phyloP scores from a whole-genome alignment of 35 echinoderm and acorn worm species.

The Lytechinus pictus region DNA sequence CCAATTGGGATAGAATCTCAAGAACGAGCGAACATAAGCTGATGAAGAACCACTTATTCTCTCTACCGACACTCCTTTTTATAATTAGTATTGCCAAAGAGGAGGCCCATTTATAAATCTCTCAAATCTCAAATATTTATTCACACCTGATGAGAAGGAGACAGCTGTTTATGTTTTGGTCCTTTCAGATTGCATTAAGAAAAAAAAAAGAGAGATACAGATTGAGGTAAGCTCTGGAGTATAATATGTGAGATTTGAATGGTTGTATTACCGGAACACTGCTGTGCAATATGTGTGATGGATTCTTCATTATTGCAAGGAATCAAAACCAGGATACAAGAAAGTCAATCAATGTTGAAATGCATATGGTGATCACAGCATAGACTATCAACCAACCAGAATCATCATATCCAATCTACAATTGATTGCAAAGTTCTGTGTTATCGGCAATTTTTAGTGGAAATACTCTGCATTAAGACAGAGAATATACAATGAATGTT shows the following conservation, averaged over 20 bases:
- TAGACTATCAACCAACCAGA: no score
- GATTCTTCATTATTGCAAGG: constrained; percentile 10
- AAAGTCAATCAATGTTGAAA: no score
- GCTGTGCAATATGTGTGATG: background rate
- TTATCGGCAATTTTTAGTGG: background rate
- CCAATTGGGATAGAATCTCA: no score
- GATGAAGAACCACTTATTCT: background rate
- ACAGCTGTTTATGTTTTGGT: background rate
- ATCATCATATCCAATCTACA: no score
- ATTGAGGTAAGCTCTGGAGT: constrained; percentile 5
- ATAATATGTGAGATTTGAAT: background rate
- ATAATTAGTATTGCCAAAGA: constrained; percentile 1
- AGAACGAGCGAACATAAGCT: no score
- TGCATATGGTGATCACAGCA: no score
- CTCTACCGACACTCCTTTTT: background rate
- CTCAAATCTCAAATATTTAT: background rate
- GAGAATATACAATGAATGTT: background rate
- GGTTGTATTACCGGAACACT: background rate
- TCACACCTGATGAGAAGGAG: background rate
- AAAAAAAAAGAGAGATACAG: background rate
- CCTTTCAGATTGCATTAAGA: background rate
- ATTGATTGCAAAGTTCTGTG: no score
- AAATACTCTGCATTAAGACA: background rate
- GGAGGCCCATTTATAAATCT: background rate
- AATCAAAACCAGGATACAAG: background rate